phyloP scores from a whole-genome alignment of 2,797 vertebrate species.

The Bucorvus abyssinicus region DNA sequence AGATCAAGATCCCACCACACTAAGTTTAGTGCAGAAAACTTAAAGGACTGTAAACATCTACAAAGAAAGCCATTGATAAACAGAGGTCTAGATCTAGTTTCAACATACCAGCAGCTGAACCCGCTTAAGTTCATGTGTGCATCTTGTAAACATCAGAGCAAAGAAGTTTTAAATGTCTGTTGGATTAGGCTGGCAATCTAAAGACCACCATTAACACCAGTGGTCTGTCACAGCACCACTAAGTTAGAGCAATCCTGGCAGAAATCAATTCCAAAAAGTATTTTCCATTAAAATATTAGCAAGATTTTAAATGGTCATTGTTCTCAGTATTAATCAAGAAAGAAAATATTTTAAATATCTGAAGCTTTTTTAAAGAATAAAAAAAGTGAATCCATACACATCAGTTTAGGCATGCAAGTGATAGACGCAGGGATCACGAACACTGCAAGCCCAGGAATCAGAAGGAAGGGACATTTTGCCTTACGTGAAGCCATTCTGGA shows the following conservation, averaged over 20 bases:
- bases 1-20: neutral
- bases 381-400: fast-evolving
- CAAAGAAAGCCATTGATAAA: neutral
- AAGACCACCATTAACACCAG: neutral
- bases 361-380: neutral
- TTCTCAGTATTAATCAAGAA: neutral
- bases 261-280: neutral
- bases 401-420: neutral
- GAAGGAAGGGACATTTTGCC: neutral
- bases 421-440: fast-evolving
- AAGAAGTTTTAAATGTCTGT: neutral
- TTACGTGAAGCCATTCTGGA: neutral
- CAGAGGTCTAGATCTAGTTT: neutral
- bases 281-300: neutral
- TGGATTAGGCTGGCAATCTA: neutral
- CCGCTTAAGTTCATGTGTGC: neutral
- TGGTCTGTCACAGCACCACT: neutral
- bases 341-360: neutral
- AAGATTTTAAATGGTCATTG: neutral
- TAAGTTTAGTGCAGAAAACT: neutral
- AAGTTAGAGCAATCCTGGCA: neutral
- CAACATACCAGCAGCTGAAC: neutral
- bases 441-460: neutral
- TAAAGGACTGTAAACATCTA: neutral
- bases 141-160: neutral